Percentiles rank a stretch among this genome's conserved stretches.
phyloP scores from a whole-genome alignment of 2,797 vertebrate species.

The Microctenopoma steveboyesi region DNA sequence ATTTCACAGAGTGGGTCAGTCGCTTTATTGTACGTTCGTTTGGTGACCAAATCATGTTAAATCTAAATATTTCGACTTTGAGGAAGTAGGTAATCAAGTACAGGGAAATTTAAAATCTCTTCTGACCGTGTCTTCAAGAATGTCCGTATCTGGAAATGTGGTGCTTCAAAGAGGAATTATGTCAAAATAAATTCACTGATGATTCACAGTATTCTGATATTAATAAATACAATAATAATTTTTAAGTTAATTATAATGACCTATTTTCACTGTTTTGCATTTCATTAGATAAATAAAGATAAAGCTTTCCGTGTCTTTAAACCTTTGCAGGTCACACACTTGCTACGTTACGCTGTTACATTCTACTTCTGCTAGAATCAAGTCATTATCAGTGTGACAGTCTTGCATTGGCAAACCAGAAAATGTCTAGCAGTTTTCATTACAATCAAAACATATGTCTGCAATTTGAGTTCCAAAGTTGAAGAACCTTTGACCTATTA shows the following conservation, averaged over 20 bases:
- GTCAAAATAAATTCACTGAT: neutral
- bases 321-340: neutral
- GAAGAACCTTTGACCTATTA: conserved; percentile 53
- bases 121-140: neutral
- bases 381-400: neutral
- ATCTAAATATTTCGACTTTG: conserved; percentile 2
- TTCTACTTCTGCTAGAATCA: neutral
- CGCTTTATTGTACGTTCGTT: neutral
- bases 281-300: too few species aligned
- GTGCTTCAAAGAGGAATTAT: neutral
- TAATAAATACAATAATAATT: neutral
- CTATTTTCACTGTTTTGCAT: too few species aligned
- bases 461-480: conserved; percentile 33
- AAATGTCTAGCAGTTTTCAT: conserved; percentile 17
- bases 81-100: too few species aligned
- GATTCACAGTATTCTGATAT: neutral
- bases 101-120: too few species aligned
- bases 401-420: neutral
- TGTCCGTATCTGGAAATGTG: neutral
- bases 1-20: neutral
- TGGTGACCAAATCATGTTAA: neutral
- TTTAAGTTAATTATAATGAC: too few species aligned
- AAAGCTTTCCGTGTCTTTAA: too few species aligned
- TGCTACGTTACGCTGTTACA: neutral
- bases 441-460: conserved; percentile 5